A percentile compares a stretch with the other conserved stretches of the same genome.
Conservation (phyloP, 2,797 vertebrate species). For the Sebastes steindachneri region DNA sequence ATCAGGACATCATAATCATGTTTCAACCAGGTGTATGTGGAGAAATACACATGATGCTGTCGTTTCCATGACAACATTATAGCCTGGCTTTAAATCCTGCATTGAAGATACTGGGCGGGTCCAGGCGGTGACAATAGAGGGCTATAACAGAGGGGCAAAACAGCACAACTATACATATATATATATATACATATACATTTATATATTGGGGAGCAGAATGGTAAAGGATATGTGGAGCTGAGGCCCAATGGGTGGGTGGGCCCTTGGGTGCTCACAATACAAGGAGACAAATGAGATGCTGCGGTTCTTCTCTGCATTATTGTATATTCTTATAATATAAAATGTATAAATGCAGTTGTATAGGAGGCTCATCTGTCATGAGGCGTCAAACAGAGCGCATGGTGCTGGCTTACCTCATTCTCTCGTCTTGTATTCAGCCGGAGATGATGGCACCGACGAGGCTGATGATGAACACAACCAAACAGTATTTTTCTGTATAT, state of each 20-base stretch:
- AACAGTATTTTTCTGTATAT: background rate
- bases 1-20: slow-evolving; percentile 12
- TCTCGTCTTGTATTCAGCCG: slow-evolving; percentile 63
- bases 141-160: slow-evolving; percentile 4
- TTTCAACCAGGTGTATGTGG: slow-evolving; percentile 21
- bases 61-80: slow-evolving; percentile 80
- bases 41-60: slow-evolving; percentile 65
- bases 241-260: slow-evolving; percentile 44
- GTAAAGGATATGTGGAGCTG: slow-evolving; percentile 14
- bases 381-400: slow-evolving; percentile 73
- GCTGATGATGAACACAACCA: slow-evolving; percentile 10
- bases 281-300: background rate
- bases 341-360: slow-evolving; percentile 5
- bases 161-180: background rate
- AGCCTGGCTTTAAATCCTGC: slow-evolving; percentile 47
- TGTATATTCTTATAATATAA: background rate
- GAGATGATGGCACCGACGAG: slow-evolving; percentile 55
- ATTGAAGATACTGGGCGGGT: slow-evolving; percentile 62
- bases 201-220: background rate
- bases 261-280: slow-evolving; percentile 8
- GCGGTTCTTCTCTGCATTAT: background rate
- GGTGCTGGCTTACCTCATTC: slow-evolving; percentile 85
- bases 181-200: background rate
- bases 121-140: slow-evolving; percentile 55
- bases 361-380: slow-evolving; percentile 67